Evolutionary conservation across 1,140 invertebrate genomes (phyloP), one percentile per base, ranked within the genome.

Genomic region (Bombyx mandarina): DNA sequence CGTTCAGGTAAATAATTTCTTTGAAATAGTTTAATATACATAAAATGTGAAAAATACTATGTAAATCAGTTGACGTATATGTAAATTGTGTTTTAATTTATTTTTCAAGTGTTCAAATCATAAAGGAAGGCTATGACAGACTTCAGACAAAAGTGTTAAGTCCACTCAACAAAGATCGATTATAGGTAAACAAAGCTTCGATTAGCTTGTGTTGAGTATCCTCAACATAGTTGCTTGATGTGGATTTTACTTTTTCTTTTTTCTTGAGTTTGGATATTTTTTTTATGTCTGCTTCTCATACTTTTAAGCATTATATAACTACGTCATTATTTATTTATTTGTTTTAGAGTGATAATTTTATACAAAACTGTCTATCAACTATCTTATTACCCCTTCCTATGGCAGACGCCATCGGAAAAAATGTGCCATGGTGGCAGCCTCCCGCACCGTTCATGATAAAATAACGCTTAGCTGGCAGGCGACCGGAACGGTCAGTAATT

Each of bases 281-380:
- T 53, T 51, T 51, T 46, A 50, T 50, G 49, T 51, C 49, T 51
- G 6, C 22, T 51, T 51, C 49, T 51, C 49, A 51, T 51, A 51
- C 49, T 51, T 51, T 51, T 51, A 51, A 51, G 49, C 49, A 51
- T 51, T 51, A 51, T 51, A 51, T 51, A 51, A 51, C 49, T 51
- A 51, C 49, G 42, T 53, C 22, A 53, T 53, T 53, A 53, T 51
- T 53, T 43, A 53, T 53, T 43, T 42, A 53, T 53, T 53, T 53
- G 52, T 46, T 46, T 56, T 9, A 56, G 45, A n/a, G 26, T 46
- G 12, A 56, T 56, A 48, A 56, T 46, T 46, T 48, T 56, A 56
- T 56, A 56, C 26, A 46, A 56, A 56, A 51, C 49, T 51, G 49
- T 51, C 49, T 51, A 51, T 51, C 49, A 51, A 51, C 49, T 51